Evolutionary conservation across 2,888 invertebrate genomes (phyloP), one percentile per base, ranked within the genome.

Genomic region (Hypsopygia costalis): DNA sequence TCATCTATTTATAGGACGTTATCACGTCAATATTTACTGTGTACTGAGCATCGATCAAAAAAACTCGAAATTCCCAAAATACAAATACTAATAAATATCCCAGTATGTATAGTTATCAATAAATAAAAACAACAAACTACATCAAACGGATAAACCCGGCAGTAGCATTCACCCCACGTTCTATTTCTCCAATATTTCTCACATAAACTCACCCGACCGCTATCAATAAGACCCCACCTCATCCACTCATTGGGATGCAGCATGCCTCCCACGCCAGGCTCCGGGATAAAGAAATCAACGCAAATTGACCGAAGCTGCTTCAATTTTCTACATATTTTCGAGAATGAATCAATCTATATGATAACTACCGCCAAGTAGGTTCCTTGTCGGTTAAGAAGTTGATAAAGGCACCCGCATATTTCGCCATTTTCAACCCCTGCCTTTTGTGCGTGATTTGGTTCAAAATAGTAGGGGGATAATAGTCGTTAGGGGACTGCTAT

Each of bases 211-310:
- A 30, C 11, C 11, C 30, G 16, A 40, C 29, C 52, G 52, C 60
- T 46, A 1, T 2, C 41, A 61, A 22, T 52, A 31, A 1, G 16
- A 22, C 62, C 60, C 6, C 29, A 53, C 47, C 41, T 22, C 1
- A 25, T 3, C 8, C 6, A 16, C 60, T 74, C 61, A 74, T 80
- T 71, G 43, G 35, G 55, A 81, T 81, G 76, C 80, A 55, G 41
- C 50, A 22, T 55, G 33, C 44, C 46, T 41, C 41, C 47, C 66
- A 59, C 62, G 34, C 60, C 48, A 47, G 46, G 57, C 50, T 55
- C 62, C 49, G 55, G 74, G 73, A 80, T 81, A 78, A 79, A 81
- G 81, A 77, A 81, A 81, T 81, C 80, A 74, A 73, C 68, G 72
- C 73, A 79, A 80, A 81, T 81, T 72, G 78, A 62, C 60, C 73